These are phyloP conservation scores for Onychostruthus taczanowskii DNA, from an alignment of 2,113 vertebrate genomes.

Conservation along the genomic window DNA sequence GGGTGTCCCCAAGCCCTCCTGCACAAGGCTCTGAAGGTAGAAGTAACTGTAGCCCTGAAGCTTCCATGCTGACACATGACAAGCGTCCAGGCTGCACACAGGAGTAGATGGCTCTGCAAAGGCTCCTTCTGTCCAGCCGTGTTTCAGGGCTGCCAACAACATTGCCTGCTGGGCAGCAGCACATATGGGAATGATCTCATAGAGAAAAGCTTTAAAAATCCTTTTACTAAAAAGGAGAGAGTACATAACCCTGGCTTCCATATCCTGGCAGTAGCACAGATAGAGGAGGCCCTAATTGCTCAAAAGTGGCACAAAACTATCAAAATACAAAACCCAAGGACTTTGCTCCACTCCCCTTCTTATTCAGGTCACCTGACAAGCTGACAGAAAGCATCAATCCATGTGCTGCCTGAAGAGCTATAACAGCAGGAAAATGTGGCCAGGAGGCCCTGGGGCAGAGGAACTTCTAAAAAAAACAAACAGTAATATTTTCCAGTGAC, in stretches of 20 bases:
- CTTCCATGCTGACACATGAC: not conserved
- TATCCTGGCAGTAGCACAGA: not conserved
- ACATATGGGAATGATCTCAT: conserved; percentile 31
- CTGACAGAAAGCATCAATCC: not conserved
- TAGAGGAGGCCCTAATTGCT: not conserved
- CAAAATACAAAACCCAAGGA: not conserved
- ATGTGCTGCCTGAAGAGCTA: not conserved
- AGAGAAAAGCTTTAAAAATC: conserved; percentile 36
- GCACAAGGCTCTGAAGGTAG: not conserved
- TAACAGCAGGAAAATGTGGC: not conserved
- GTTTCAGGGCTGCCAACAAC: conserved; percentile 18
- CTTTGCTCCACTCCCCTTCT: not conserved
- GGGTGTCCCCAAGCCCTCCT: not conserved
- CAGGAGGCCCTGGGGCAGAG: conserved; percentile 9
- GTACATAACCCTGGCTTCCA: not conserved
- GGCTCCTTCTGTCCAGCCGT: conserved; percentile 16
- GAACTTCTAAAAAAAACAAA: not conserved
- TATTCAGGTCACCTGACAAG: not conserved
- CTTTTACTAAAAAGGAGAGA: not conserved
- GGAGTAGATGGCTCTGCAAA: conserved; percentile 16
- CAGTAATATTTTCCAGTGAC: conserved; percentile 38
- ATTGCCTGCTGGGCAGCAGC: conserved; percentile 19
- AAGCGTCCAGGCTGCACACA: not conserved
- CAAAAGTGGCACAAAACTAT: not conserved
- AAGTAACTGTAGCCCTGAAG: not conserved